Evolutionary conservation across 2,888 invertebrate species (phyloP).

Genomic region (Teleiodes luculella): DNA sequence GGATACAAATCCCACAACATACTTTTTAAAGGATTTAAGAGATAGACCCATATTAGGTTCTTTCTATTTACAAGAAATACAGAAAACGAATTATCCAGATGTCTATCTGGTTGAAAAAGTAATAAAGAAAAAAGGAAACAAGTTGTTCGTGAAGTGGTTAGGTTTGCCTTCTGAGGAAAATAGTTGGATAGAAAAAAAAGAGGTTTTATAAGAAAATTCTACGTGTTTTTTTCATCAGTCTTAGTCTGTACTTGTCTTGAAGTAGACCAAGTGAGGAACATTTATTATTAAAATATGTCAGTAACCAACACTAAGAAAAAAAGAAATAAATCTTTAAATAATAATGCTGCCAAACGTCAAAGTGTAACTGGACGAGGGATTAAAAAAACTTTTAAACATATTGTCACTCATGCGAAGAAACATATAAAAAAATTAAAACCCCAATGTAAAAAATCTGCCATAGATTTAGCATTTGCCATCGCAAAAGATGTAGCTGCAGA

Average conservation of each 20-base stretch:
- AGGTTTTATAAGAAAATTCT: background rate
- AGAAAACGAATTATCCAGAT: background rate
- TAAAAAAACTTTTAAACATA: constrained; percentile 15
- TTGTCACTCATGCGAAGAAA: constrained; percentile 16
- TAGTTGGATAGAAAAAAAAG: constrained; percentile 21
- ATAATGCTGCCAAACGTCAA: too few species aligned
- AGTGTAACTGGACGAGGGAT: background rate
- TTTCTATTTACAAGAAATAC: background rate
- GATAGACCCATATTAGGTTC: background rate
- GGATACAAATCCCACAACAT: constrained; percentile 19
- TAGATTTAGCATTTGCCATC: constrained; percentile 21
- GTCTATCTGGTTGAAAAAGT: background rate
- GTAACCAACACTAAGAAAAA: background rate
- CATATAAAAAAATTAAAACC: constrained; percentile 22
- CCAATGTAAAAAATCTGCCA: constrained; percentile 20
- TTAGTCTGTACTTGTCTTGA: too few species aligned
- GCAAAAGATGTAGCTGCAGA: constrained; percentile 17
- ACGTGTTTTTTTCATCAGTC: background rate
- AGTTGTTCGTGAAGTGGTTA: constrained; percentile 18
- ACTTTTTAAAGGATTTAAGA: background rate
- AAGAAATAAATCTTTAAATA: background rate
- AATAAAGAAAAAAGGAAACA: constrained; percentile 4
- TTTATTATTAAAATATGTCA: too few species aligned
- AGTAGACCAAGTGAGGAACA: too few species aligned
- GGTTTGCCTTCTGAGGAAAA: constrained; percentile 20